Base-by-base conservation (phyloP, 2,113 vertebrate genomes). In the Menidia beryllina region DNA sequence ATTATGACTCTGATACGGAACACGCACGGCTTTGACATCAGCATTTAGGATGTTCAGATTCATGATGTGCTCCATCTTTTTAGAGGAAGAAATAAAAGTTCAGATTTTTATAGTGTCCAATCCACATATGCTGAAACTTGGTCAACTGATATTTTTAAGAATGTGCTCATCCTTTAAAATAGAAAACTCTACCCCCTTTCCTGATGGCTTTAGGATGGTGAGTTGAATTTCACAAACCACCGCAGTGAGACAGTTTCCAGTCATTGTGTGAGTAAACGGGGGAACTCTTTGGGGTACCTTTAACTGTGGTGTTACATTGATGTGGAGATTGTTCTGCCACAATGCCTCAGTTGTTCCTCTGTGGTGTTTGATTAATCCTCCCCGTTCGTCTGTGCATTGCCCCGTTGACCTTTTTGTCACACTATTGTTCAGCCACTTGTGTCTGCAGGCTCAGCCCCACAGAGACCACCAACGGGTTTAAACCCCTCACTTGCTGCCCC, bases 391-490 rank as follows among this genome's bases (percentile, higher is more conserved):
- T 36, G 57, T 26, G 52, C 7, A 9, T 25, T 4, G 50, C 38
- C 68, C 50, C 45, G 34, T 64, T 66, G 76, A 83, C 83, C 83
- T 75, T 21, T 17, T 15, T 41, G 53, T 72, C 75, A 56, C 56
- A 39, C 61, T 30, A 55, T 88, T 88, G 72, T 85, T 77, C 69
- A 17, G 57, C 47, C 60, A 43, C 54, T 54, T 65, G 82, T 75
- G 72, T 81, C 53, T 76, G 48, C 54, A 56, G 47, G 19, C 26
- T 69, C 39, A 41, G 27, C 21, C 65, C 12, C 48, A 50, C 10
- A 27, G 55, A 55, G 79, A 86, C 86, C 85, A 85, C 85, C 85
- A 62, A 70, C 65, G 52, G 61, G 21, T 34, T 79, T 48, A 76
- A 72, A 36, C 54, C 65, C 68, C 50, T 52, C 14, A 24, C 39